Evolutionary conservation across 2,113 vertebrate species (phyloP).

Genomic region (Danio rerio): GRCz12tu NC_133190.1:32737501-32738000

Average conservation of each 20-base stretch:
- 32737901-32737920: not conserved
- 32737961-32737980: not conserved
- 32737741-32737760: not conserved
- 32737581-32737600: constrained; percentile 44
- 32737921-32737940: constrained; percentile 13
- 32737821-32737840: constrained; percentile 42
- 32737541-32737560: constrained; percentile 46
- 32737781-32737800: constrained; percentile 27
- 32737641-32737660: constrained; percentile 23
- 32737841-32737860: constrained; percentile 33
- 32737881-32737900: constrained; percentile 29
- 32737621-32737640: constrained; percentile 34
- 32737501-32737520: constrained; percentile 40
- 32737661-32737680: not conserved
- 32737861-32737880: constrained; percentile 37
- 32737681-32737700: not conserved
- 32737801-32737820: constrained; percentile 12
- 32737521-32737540: constrained; percentile 54
- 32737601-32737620: constrained; percentile 38
- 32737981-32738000: constrained; percentile 16
- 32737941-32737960: constrained; percentile 12
- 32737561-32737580: constrained; percentile 47
- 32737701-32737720: constrained; percentile 2
- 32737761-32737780: constrained; percentile 22
- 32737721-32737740: not conserved